phyloP scores from a whole-genome alignment of 1,140 invertebrate species.

The Cydia amplana region DNA sequence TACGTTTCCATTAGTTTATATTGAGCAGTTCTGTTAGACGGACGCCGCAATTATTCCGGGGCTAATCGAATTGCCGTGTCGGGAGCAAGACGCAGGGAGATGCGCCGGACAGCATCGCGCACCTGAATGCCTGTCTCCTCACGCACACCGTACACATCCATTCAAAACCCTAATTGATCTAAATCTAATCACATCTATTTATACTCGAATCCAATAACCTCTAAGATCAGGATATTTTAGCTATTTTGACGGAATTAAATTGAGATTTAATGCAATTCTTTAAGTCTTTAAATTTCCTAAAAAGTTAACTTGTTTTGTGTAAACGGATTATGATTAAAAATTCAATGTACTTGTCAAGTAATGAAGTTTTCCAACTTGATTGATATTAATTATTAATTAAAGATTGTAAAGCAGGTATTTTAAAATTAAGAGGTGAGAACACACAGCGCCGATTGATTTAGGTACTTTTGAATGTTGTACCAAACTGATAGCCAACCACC shows the following conservation, averaged over 20 bases:
- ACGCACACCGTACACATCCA: slow-evolving; percentile 2
- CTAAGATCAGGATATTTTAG: neutral
- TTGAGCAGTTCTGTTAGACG: slow-evolving; percentile 4
- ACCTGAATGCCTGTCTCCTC: slow-evolving; percentile 4
- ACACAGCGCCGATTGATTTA: too few species aligned
- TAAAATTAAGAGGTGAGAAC: too few species aligned
- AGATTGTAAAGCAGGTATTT: too few species aligned
- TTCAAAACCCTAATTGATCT: slow-evolving; percentile 6
- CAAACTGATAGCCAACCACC: too few species aligned
- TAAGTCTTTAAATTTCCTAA: too few species aligned
- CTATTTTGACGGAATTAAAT: neutral
- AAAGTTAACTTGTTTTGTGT: too few species aligned
- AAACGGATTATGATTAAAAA: too few species aligned
- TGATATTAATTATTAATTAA: too few species aligned
- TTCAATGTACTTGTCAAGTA: too few species aligned
- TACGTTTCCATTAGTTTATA: slow-evolving; percentile 21
- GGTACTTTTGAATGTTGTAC: too few species aligned
- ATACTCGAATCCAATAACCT: neutral
- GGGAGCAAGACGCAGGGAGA: slow-evolving; percentile 48
- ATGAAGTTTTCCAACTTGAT: too few species aligned
- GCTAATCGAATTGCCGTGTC: slow-evolving; percentile 70
- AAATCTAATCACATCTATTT: neutral
- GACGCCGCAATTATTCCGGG: slow-evolving; percentile 54
- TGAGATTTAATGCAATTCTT: too few species aligned
- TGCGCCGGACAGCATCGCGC: slow-evolving; percentile 11